These are phyloP conservation scores for Cyprinodon tularosa DNA, from an alignment of 2,113 vertebrate genomes.

Conservation along the genomic window DNA sequence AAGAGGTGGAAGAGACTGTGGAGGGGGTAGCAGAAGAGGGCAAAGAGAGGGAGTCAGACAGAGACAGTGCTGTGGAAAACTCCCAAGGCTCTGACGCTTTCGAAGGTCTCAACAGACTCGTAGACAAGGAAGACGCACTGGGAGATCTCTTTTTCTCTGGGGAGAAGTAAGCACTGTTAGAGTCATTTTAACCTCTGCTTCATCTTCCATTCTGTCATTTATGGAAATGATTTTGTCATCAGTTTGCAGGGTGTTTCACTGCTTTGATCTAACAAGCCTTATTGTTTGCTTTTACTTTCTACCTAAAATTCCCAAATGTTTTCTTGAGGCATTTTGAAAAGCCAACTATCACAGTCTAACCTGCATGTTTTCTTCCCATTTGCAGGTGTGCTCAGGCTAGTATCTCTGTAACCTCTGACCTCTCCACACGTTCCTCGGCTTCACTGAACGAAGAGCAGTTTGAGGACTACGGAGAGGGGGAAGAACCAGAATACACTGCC, in stretches of 20 bases:
- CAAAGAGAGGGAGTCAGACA: constrained; percentile 87
- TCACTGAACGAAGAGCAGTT: constrained; percentile 97
- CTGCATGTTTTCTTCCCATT: constrained; percentile 27
- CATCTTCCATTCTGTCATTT: not conserved
- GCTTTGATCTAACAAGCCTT: not conserved
- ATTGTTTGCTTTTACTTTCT: not conserved
- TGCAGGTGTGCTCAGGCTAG: constrained; percentile 84
- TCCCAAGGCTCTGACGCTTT: constrained; percentile 85
- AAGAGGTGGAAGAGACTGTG: constrained; percentile 75
- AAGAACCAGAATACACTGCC: constrained; percentile 90
- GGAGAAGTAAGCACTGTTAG: constrained; percentile 85
- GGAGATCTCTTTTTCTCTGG: constrained; percentile 84
- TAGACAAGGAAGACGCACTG: constrained; percentile 83
- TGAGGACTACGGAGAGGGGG: constrained; percentile 96
- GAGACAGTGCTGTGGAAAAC: constrained; percentile 91
- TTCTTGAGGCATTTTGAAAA: not conserved
- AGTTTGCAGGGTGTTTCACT: not conserved
- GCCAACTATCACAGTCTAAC: not conserved
- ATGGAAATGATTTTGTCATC: not conserved
- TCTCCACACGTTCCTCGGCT: constrained; percentile 91
- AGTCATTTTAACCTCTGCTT: not conserved
- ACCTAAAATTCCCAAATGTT: not conserved
- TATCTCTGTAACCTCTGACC: constrained; percentile 87
- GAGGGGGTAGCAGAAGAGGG: constrained; percentile 78
- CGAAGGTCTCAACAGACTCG: constrained; percentile 66